Conservation (phyloP, 2,113 vertebrate species). For the Chionomys nivalis region DNA sequence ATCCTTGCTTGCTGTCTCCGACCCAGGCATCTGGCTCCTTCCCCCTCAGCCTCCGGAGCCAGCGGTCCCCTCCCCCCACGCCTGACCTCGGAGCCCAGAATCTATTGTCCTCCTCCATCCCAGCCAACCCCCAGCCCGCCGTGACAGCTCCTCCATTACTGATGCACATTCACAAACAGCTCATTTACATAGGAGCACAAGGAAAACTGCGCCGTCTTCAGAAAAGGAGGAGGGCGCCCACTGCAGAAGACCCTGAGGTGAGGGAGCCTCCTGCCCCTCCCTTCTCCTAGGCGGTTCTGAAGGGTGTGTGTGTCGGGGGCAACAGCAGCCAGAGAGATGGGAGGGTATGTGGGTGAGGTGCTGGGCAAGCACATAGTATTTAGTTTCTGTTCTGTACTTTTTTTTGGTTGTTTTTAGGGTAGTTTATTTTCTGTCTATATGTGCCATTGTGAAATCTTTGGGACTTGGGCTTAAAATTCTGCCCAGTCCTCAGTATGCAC, state of each 20-base stretch:
- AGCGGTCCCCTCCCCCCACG: conserved; percentile 26
- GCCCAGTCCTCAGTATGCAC: neutral
- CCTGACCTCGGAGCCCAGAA: conserved; percentile 63
- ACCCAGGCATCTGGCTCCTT: conserved; percentile 32
- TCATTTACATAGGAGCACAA: conserved; percentile 78
- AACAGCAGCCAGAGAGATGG: neutral
- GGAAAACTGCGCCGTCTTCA: conserved; percentile 58
- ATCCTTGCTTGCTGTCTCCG: neutral
- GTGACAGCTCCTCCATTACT: conserved; percentile 70
- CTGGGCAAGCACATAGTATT: neutral
- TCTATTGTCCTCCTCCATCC: conserved; percentile 74
- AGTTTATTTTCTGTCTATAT: conserved; percentile 50
- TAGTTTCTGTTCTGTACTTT: conserved; percentile 53
- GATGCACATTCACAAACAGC: conserved; percentile 78
- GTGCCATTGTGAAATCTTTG: neutral
- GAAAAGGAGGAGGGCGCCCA: conserved; percentile 64
- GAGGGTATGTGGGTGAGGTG: neutral
- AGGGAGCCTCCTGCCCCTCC: neutral
- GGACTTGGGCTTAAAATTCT: conserved; percentile 4
- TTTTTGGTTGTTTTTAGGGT: neutral
- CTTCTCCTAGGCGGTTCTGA: neutral
- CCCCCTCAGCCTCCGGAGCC: neutral
- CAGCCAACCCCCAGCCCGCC: conserved; percentile 64
- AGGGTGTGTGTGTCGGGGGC: neutral
- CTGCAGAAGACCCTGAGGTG: neutral